Evolutionary conservation across 1,140 invertebrate genomes (phyloP).

Genomic region (Calephelis virginiensis): DNA sequence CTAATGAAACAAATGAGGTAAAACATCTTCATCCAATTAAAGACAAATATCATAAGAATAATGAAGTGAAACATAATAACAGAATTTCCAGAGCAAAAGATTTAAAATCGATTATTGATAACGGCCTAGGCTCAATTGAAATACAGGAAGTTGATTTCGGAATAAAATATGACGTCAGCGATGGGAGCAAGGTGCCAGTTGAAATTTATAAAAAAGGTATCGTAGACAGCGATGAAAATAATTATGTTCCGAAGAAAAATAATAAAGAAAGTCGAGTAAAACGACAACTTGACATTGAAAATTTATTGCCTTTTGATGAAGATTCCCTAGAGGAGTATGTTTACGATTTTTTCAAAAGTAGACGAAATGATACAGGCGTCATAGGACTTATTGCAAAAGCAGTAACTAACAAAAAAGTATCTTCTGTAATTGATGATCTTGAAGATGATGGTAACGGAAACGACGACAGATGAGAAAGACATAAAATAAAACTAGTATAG

Average conservation of each 20-base stretch:
- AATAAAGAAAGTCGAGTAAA: conserved; percentile 50
- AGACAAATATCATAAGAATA: conserved; percentile 52
- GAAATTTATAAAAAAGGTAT: conserved; percentile 81
- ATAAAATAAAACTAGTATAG: conserved; percentile 30
- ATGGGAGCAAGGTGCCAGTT: conserved; percentile 67
- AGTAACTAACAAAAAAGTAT: conserved; percentile 51
- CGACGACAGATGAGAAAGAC: conserved; percentile 35
- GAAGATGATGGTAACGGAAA: conserved; percentile 45
- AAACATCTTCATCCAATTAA: conserved; percentile 79
- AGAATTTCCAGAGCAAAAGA: conserved; percentile 50
- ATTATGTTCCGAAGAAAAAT: conserved; percentile 56
- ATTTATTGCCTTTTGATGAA: conserved; percentile 63
- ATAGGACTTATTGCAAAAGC: conserved; percentile 60
- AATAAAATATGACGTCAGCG: conserved; percentile 78
- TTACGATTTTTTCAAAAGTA: conserved; percentile 58
- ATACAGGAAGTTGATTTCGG: conserved; percentile 79
- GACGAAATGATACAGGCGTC: conserved; percentile 56
- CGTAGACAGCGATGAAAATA: conserved; percentile 75
- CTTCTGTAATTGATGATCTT: conserved; percentile 40
- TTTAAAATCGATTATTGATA: conserved; percentile 58
- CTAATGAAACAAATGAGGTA: conserved; percentile 79
- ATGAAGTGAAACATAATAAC: conserved; percentile 34
- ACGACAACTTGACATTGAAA: conserved; percentile 58
- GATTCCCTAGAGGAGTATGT: conserved; percentile 65
- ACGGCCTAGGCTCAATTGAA: conserved; percentile 68